A percentile compares a stretch with the other conserved stretches of the same genome.
These are phyloP conservation scores for Varanus komodoensis DNA, from an alignment of 2,113 vertebrate species.

Conservation along the genomic window DNA sequence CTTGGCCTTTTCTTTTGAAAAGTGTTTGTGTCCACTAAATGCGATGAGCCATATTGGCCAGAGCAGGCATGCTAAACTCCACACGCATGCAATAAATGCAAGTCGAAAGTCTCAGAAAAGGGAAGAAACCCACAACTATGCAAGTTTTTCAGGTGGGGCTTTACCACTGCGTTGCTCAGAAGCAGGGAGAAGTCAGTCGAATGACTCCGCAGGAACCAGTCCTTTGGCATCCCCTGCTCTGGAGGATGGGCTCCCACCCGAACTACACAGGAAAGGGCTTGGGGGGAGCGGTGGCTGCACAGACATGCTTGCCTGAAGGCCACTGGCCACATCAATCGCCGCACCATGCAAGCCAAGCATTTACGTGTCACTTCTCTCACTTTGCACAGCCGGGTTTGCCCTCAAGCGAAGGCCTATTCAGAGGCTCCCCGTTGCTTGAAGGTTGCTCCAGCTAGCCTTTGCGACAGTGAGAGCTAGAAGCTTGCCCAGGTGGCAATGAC, in stretches of 20 bases:
- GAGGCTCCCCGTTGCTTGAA: background rate
- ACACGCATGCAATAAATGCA: too few relatives aligned
- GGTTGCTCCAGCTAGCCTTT: background rate
- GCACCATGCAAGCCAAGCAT: background rate
- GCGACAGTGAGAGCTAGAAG: background rate
- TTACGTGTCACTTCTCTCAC: background rate
- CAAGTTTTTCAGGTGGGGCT: too few relatives aligned
- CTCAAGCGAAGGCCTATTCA: background rate
- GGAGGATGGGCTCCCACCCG: too few relatives aligned
- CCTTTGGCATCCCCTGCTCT: too few relatives aligned
- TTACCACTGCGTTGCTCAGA: background rate
- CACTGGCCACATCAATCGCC: background rate
- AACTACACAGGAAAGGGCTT: too few relatives aligned
- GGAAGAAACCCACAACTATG: too few relatives aligned
- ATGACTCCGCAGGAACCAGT: background rate
- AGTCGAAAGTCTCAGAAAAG: too few relatives aligned
- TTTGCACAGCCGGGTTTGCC: background rate
- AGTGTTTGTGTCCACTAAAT: too few relatives aligned
- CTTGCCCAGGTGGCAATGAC: background rate
- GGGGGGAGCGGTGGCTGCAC: too few relatives aligned
- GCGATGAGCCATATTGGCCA: too few relatives aligned
- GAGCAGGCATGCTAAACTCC: too few relatives aligned
- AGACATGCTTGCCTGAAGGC: background rate
- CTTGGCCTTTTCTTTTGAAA: background rate
- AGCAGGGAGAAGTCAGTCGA: background rate